Evolutionary conservation across 2,888 invertebrate genomes (phyloP), one percentile per base, ranked within the genome.

Genomic region (Dryadula phaetusa): DNA sequence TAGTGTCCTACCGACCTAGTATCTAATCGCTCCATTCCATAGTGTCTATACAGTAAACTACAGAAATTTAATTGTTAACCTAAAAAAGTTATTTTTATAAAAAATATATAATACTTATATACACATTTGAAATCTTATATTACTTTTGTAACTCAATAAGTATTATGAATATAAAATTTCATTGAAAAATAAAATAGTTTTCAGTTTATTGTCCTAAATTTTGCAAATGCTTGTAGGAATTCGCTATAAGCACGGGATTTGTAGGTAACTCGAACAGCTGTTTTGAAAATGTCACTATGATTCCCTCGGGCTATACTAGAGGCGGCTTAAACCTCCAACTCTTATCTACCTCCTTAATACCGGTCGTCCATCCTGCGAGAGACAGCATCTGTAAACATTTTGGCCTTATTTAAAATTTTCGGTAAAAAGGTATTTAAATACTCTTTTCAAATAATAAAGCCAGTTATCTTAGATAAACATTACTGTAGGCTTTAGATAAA

Each of bases 321-420:
- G 67, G 67, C 63, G 61, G 69, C 67, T 72, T 74, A 74, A 67
- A 62, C 53, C 61, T 62, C 66, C 65, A 64, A 65, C 70, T 71
- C 73, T 71, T 73, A 73, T 74, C 74, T 72, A 66, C 60, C 60
- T 65, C 62, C 65, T 65, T 64, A 70, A 72, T 67, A 70, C 69
- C 58, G 69, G 65, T 53, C 56, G 62, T 52, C 67, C 67, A 56
- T 67, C 25, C 42, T 68, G 64, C 61, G 34, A 64, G 60, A 61
- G 25, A 22, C 20, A 42, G 20, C 28, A 44, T 61, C 32, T 53
- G 53, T 61, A 49, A 61, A 66, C 44, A 61, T 44, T 62, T 65
- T 12, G 34, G 54, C 20, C 46, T 34, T 18, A 54, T 46, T 44
- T 46, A 34, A 56, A 46, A 46, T 64, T 54, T 46, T 58, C 22